Conservation (phyloP, 2,113 vertebrate genomes). For the Grallaria varia region DNA sequence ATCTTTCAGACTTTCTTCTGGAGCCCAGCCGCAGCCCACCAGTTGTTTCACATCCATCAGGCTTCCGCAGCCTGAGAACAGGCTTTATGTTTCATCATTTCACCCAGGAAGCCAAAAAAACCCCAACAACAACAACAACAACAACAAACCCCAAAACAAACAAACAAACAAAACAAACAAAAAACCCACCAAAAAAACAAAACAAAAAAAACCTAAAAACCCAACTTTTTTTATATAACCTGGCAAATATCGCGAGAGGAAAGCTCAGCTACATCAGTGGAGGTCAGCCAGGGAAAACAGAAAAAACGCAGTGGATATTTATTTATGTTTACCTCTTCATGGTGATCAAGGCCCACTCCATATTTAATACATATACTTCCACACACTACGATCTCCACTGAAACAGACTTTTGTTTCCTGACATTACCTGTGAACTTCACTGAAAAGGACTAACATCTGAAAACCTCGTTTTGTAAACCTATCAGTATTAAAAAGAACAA, state of each 20-base stretch:
- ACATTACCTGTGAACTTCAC: neutral
- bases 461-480: slow-evolving; percentile 18
- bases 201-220: too few relatives aligned
- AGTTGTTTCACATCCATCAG: slow-evolving; percentile 74
- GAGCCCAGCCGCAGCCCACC: slow-evolving; percentile 61
- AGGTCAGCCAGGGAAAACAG: slow-evolving; percentile 31
- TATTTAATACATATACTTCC: slow-evolving; percentile 21
- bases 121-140: too few relatives aligned
- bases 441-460: neutral
- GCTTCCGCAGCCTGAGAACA: slow-evolving; percentile 68
- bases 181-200: too few relatives aligned
- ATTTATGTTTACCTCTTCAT: slow-evolving; percentile 57
- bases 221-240: slow-evolving; percentile 17
- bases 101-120: slow-evolving; percentile 49
- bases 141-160: too few relatives aligned
- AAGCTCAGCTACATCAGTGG: slow-evolving; percentile 56
- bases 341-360: slow-evolving; percentile 12
- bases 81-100: slow-evolving; percentile 74
- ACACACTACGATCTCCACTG: neutral
- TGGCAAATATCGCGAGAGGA: slow-evolving; percentile 65
- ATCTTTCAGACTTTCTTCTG: slow-evolving; percentile 57
- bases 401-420: slow-evolving; percentile 9
- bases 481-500: neutral
- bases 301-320: slow-evolving; percentile 38
- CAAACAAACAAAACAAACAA: too few relatives aligned